Evolutionary conservation across 2,888 invertebrate species (phyloP), one percentile per base, ranked within the genome.

Genomic region (Tineola bisselliella): DNA sequence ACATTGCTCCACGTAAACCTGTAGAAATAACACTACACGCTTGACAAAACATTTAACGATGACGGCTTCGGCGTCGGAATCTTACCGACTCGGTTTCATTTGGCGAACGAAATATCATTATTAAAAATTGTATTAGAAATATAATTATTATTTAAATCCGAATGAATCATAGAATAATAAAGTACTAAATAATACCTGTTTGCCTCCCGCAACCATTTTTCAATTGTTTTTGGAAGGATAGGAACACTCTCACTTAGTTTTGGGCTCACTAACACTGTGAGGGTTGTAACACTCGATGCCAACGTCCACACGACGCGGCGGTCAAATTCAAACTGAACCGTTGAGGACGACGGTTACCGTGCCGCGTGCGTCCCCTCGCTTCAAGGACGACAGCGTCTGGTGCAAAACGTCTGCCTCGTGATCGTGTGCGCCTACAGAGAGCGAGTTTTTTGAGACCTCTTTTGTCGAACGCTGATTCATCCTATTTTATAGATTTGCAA

Each of bases 151-250:
- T n/a, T n/a, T n/a, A n/a, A n/a, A n/a, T n/a, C n/a, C n/a, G n/a
- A n/a, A 25, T 25, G 25, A 25, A 38, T 2, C 38, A 38, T 10
- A 38, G 10, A 38, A 38, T 38, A 6, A 38, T n/a, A n/a, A n/a
- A n/a, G n/a, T n/a, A n/a, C n/a, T 48, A 48, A 48, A 48, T 48
- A 48, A 48, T 77, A 88, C 88, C 87, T 88, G 87, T 77, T 88
- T 88, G 67, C 87, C 87, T 73, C 88, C 87, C 71, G 87, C 87
- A 65, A 88, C 88, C 88, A 88, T 88, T 69, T 70, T 86, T 81
- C 62, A 67, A 65, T 66, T 65, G 73, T 72, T 69, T 63, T 66
- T 61, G 69, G 82, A 80, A 73, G 74, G 73, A 68, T 73, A 74
- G 73, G 75, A 78, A 79, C 77, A 74, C 33, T 58, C 33, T 66